Conservation (phyloP, 2,888 invertebrate species). For the Lepidocyrtinus sp. region DNA sequence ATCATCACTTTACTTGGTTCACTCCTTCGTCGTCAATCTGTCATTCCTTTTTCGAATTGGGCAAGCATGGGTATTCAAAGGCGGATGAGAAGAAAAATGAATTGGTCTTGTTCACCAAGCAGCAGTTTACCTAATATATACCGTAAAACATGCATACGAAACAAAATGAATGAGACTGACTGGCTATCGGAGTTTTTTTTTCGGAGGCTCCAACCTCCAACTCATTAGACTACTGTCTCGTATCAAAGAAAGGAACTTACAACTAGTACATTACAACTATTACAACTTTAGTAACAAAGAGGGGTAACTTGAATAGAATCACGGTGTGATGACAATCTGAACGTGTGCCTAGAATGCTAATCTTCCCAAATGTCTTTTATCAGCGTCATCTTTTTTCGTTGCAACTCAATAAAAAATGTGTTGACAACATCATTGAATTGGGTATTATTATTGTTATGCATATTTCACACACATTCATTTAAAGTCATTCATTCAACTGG, state of each 20-base stretch:
- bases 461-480: slow-evolving; percentile 8
- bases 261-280: too few species aligned
- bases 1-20: slow-evolving; percentile 8
- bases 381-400: slow-evolving; percentile 26
- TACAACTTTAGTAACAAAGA: too few species aligned
- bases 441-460: slow-evolving; percentile 24
- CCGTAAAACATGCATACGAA: background rate
- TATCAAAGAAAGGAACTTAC: slow-evolving; percentile 13
- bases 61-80: slow-evolving; percentile 4
- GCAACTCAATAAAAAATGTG: slow-evolving; percentile 49
- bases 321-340: slow-evolving; percentile 59
- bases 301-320: too few species aligned
- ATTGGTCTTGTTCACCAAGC: slow-evolving; percentile 9
- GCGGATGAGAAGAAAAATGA: slow-evolving; percentile 1
- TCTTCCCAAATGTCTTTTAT: slow-evolving; percentile 22
- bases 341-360: slow-evolving; percentile 54
- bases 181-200: slow-evolving; percentile 9
- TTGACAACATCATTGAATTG: slow-evolving; percentile 55
- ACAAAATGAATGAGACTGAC: slow-evolving; percentile 15
- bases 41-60: slow-evolving; percentile 21
- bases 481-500: too few species aligned
- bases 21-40: background rate
- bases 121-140: slow-evolving; percentile 12
- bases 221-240: too few species aligned
- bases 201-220: slow-evolving; percentile 5